These are phyloP conservation scores for Daboia siamensis DNA, from an alignment of 2,113 vertebrate genomes.

Conservation along the genomic window DNA sequence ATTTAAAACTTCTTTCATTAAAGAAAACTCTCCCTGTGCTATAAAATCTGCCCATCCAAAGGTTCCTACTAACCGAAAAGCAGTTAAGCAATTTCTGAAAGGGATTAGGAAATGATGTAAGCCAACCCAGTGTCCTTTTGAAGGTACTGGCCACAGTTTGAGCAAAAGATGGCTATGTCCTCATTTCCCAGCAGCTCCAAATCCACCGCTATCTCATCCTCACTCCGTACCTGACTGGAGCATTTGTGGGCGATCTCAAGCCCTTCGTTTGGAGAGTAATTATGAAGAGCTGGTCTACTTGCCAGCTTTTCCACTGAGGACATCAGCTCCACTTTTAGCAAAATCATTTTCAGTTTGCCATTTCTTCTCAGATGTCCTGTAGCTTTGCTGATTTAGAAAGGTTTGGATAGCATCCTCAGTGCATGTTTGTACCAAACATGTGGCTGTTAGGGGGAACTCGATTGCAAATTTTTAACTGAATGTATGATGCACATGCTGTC, in stretches of 20 bases:
- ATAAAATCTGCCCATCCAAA: neutral
- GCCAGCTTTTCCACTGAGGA: neutral
- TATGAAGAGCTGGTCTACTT: neutral
- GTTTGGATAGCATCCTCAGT: neutral
- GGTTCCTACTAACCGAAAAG: neutral
- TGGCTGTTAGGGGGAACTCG: neutral
- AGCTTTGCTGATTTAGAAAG: neutral
- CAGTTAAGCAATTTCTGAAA: neutral
- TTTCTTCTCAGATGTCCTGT: neutral
- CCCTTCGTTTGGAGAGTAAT: neutral
- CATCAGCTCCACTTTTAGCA: neutral
- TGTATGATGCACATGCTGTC: neutral
- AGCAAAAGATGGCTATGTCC: neutral
- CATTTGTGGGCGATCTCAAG: neutral
- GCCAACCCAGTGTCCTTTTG: neutral
- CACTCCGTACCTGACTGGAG: neutral
- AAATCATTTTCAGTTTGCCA: neutral
- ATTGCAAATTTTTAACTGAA: neutral
- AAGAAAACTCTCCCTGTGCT: neutral
- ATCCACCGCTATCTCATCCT: neutral
- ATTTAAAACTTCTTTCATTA: neutral
- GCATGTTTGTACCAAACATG: neutral
- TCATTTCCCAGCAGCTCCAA: neutral
- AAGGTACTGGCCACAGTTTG: neutral
- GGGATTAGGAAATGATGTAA: neutral